phyloP scores from a whole-genome alignment of 2,888 invertebrate species.

The Thereva unica region DNA sequence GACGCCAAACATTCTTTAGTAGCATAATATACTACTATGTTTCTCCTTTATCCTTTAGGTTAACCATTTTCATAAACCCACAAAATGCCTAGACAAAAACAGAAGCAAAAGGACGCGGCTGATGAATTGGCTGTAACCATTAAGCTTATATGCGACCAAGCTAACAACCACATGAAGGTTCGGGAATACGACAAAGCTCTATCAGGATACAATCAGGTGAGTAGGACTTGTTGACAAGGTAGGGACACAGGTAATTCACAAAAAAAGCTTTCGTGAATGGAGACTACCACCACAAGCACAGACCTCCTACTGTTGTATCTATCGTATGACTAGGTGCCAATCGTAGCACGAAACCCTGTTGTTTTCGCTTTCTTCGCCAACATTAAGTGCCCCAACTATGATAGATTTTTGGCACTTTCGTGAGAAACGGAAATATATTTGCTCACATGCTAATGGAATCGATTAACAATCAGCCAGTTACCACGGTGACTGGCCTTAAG shows the following conservation, averaged over 20 bases:
- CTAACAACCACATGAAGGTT: slow-evolving; percentile 74
- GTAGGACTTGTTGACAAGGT: slow-evolving; percentile 64
- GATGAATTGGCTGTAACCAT: slow-evolving; percentile 61
- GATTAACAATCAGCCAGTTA: slow-evolving; percentile 9
- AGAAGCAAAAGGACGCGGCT: slow-evolving; percentile 56
- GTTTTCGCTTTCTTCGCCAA: neutral
- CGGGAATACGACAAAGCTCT: slow-evolving; percentile 75
- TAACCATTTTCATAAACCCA: slow-evolving; percentile 29
- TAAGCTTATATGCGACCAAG: slow-evolving; percentile 77
- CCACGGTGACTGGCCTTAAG: slow-evolving; percentile 16
- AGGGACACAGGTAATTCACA: slow-evolving; percentile 63
- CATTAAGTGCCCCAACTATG: no score
- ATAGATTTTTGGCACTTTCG: no score
- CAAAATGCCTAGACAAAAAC: slow-evolving; percentile 49
- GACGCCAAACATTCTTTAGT: no score
- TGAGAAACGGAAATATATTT: no score
- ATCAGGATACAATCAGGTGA: slow-evolving; percentile 72
- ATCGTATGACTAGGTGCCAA: neutral
- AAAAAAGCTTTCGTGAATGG: no score
- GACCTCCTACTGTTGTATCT: no score
- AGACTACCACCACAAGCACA: no score
- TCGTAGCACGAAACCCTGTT: slow-evolving; percentile 17
- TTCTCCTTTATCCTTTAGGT: no score
- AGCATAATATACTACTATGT: no score
- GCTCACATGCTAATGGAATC: slow-evolving; percentile 1